Evolutionary conservation across 2,113 vertebrate species (phyloP), one percentile per base, ranked within the genome.

Genomic region (Bagarius yarrelli): DNA sequence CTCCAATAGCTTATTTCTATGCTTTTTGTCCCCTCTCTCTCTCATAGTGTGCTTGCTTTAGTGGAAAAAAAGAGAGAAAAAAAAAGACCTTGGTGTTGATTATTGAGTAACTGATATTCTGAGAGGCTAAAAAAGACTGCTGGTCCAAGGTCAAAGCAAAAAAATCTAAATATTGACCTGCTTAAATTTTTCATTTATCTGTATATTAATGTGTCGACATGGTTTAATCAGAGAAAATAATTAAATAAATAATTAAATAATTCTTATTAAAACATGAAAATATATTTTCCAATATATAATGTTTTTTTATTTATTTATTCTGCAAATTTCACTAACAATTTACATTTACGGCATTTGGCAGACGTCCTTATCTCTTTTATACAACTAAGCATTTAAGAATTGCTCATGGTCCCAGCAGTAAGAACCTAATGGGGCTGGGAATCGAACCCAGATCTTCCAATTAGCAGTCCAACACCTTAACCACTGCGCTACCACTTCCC

Each of bases 71-170:
- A 64, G 11, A 81, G 81, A 79, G 78, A 84, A 79, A 63, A 44
- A n/a, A 25, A 72, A 83, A 76, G 80, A 83, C 77, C 78, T 79
- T 78, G 63, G 75, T 83, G 83, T 85, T 86, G 85, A 86, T 86
- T 85, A 85, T 86, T 83, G 75, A 81, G 78, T 81, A 83, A 81
- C 83, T 74, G 83, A 78, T 70, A 67, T 32, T 74, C 78, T 27
- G 56, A 47, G 23, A 79, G 52, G 64, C n/a, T n/a, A 44, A 67
- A 53, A 66, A 55, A 63, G 13, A 78, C 25, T n/a, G 44, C 12
- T 50, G 34, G 32, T 80, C 70, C 47, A 77, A 55, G 81, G 81
- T 79, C 69, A 83, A 79, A 23, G 44, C 59, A 6, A 57, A 72
- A n/a, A 32, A 67, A 71, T 55, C 23, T 30, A 27, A 44, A 52